phyloP scores from a whole-genome alignment of 2,113 vertebrate genomes.

The Vidua chalybeata region DNA sequence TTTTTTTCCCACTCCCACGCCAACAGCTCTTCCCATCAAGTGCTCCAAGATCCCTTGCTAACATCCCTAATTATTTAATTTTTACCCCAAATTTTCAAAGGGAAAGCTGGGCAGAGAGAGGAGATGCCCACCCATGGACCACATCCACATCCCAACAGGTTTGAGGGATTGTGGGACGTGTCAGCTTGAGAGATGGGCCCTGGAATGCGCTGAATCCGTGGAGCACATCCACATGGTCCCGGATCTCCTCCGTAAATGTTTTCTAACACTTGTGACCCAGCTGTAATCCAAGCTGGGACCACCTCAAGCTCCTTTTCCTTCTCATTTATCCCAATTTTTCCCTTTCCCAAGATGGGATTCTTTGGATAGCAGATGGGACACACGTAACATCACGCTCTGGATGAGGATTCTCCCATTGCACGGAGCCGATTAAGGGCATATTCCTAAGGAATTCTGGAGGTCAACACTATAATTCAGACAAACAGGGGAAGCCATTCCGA shows the following conservation, averaged over 20 bases:
- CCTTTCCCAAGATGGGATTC: not conserved
- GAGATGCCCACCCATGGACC: not conserved
- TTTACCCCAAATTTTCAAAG: not conserved
- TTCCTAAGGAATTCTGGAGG: not conserved
- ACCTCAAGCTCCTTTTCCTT: not conserved
- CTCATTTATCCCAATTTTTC: not conserved
- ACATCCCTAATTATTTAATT: not conserved
- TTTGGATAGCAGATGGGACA: not conserved
- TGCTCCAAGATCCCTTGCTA: not conserved
- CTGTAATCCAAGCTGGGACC: not conserved
- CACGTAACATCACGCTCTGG: accelerated
- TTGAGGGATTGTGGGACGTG: accelerated
- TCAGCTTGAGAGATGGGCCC: accelerated
- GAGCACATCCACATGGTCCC: not conserved
- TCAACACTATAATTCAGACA: not conserved
- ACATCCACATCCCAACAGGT: not conserved
- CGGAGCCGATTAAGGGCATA: not conserved
- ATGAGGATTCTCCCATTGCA: not conserved
- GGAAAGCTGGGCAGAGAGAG: not conserved
- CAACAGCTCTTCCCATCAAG: not conserved
- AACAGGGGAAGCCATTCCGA: not conserved
- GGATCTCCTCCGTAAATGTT: not conserved
- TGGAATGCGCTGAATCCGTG: accelerated
- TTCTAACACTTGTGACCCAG: not conserved
- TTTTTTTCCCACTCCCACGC: not conserved